Evolutionary conservation across 2,113 vertebrate species (phyloP).

Genomic region (Ploceus nigricollis): DNA sequence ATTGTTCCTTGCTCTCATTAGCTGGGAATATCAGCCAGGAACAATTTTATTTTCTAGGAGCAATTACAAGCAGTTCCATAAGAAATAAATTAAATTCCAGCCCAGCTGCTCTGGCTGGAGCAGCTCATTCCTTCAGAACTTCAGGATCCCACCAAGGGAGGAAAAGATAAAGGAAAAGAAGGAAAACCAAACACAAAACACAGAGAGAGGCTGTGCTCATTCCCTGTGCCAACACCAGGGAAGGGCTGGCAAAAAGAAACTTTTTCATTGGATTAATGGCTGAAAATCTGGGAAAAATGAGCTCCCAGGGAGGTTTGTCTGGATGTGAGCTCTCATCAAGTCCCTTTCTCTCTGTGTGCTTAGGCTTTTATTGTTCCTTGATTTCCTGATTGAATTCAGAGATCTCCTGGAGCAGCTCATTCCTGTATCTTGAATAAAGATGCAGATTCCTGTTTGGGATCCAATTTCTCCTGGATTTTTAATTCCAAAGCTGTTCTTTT

Average conservation of each 20-base stretch:
- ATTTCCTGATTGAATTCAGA: conserved; percentile 50
- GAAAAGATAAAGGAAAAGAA: fast-evolving
- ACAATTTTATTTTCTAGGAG: background rate
- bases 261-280: background rate
- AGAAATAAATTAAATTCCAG: background rate
- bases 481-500: conserved; percentile 54
- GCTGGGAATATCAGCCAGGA: background rate
- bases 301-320: background rate
- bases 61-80: background rate
- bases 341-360: conserved; percentile 5
- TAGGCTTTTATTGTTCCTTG: conserved; percentile 39
- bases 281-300: background rate
- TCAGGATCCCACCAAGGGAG: background rate
- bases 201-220: background rate
- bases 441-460: conserved; percentile 20
- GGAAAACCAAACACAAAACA: fast-evolving
- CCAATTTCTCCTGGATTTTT: conserved; percentile 61
- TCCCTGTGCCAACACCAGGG: background rate
- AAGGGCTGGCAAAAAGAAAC: background rate
- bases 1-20: background rate
- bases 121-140: background rate
- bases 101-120: background rate
- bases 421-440: conserved; percentile 65
- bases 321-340: conserved; percentile 11
- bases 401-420: background rate